A percentile compares a stretch with the other conserved stretches of the same genome.
Evolutionary conservation across 2,797 vertebrate species (phyloP).

Genomic region (Danio albolineatus): DNA sequence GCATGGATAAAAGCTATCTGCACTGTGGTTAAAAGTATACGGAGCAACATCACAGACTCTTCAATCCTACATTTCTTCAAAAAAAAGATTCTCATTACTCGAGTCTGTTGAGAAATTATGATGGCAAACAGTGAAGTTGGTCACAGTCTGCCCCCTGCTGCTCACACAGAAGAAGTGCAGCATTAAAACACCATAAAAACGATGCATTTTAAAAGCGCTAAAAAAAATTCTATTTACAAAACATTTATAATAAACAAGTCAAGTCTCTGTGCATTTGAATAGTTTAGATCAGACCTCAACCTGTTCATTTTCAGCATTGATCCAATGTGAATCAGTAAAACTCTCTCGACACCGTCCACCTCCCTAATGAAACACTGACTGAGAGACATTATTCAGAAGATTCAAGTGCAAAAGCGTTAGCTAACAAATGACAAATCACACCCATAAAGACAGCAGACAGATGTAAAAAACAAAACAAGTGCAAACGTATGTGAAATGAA

Average conservation of each 20-base stretch:
- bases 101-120: background rate
- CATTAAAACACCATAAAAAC: background rate
- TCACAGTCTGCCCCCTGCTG: slow-evolving; percentile 70
- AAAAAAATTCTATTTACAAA: slow-evolving; percentile 1
- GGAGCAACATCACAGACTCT: background rate
- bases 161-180: slow-evolving; percentile 4
- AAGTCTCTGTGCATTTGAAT: background rate
- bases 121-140: background rate
- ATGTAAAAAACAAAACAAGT: slow-evolving; percentile 1
- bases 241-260: background rate
- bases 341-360: slow-evolving; percentile 12
- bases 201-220: background rate
- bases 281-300: background rate
- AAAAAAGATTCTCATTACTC: background rate
- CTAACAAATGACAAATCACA: slow-evolving; percentile 30
- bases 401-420: slow-evolving; percentile 36
- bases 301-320: slow-evolving; percentile 38
- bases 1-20: background rate
- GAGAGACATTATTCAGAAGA: slow-evolving; percentile 12
- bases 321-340: slow-evolving; percentile 77
- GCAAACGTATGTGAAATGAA: slow-evolving; percentile 19
- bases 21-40: slow-evolving; percentile 13
- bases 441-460: background rate
- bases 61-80: background rate
- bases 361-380: slow-evolving; percentile 14